Evolutionary conservation across 2,888 invertebrate genomes (phyloP).

Genomic region (Epistrophella euchroma): DNA sequence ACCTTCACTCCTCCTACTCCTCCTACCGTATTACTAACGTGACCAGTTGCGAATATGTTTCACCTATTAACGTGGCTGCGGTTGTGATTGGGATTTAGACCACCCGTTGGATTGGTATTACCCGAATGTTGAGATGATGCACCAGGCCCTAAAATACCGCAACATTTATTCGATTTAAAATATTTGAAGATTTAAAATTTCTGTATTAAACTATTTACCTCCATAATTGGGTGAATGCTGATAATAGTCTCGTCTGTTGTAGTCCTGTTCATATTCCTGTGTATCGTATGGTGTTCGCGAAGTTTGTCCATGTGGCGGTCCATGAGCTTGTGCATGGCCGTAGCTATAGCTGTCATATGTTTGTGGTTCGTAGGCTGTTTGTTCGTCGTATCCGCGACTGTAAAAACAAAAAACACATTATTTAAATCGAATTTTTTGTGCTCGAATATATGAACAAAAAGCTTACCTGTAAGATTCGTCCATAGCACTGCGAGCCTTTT

Average conservation of each 20-base stretch:
- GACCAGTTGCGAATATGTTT: slow-evolving; percentile 81
- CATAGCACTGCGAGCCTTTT: slow-evolving; percentile 92
- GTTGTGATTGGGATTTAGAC: slow-evolving; percentile 82
- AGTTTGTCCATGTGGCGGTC: slow-evolving; percentile 79
- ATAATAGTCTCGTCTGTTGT: slow-evolving; percentile 83
- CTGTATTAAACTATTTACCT: slow-evolving; percentile 77
- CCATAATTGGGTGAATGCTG: slow-evolving; percentile 83
- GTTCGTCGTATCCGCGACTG: slow-evolving; percentile 82
- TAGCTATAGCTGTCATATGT: slow-evolving; percentile 82
- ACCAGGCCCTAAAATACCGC: slow-evolving; percentile 68
- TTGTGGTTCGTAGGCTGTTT: slow-evolving; percentile 81
- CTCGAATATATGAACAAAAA: background rate
- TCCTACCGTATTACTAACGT: slow-evolving; percentile 76
- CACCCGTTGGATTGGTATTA: slow-evolving; percentile 79
- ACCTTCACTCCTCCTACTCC: slow-evolving; percentile 68
- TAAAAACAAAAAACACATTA: background rate
- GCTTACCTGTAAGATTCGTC: slow-evolving; percentile 89
- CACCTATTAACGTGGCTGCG: slow-evolving; percentile 84
- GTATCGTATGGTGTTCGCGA: slow-evolving; percentile 81
- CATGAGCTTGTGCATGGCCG: slow-evolving; percentile 77
- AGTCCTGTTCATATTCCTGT: slow-evolving; percentile 82
- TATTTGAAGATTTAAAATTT: background rate
- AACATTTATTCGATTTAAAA: background rate
- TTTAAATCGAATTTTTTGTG: background rate
- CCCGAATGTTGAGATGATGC: slow-evolving; percentile 77